Conservation (phyloP, 53 echinoderm and acorn worm genomes). For the Holothuria leucospilota region DNA sequence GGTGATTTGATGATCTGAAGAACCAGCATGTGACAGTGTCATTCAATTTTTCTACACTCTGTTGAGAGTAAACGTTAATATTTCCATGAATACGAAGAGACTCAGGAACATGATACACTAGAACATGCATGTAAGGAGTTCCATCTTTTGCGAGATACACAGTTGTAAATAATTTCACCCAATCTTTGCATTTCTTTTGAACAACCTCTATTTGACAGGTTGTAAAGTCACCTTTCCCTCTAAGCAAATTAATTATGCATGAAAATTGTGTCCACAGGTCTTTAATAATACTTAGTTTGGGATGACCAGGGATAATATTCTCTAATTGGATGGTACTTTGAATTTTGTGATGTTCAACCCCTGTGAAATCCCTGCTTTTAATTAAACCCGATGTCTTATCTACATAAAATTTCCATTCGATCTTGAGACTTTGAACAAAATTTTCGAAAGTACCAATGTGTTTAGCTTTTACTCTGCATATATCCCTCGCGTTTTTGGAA, state of each 20-base stretch:
- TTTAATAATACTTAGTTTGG: not conserved
- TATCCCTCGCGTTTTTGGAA: too few relatives aligned
- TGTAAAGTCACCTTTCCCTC: not conserved
- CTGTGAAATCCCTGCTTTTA: conserved; percentile 21
- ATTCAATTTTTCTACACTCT: not conserved
- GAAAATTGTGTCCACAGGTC: too few relatives aligned
- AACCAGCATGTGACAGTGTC: not conserved
- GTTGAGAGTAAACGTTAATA: not conserved
- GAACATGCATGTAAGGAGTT: conserved; percentile 47
- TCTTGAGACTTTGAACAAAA: not conserved
- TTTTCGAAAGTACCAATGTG: conserved; percentile 3
- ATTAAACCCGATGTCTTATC: not conserved
- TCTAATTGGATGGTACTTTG: not conserved
- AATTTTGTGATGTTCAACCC: conserved; percentile 19
- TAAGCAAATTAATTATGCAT: not conserved
- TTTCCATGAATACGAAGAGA: conserved; percentile 22
- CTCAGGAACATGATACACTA: conserved; percentile 43
- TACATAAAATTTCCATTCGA: conserved; percentile 12
- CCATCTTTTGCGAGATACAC: conserved; percentile 31
- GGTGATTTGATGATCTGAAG: conserved; percentile 15
- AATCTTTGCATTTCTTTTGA: conserved; percentile 9
- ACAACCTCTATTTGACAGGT: not conserved
- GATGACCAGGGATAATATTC: not conserved
- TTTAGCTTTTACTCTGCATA: not conserved
- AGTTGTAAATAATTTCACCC: not conserved